A percentile compares a stretch with the other conserved stretches of the same genome.
phyloP scores from a whole-genome alignment of 1,140 invertebrate genomes.

The Oedothorax gibbosus region DNA sequence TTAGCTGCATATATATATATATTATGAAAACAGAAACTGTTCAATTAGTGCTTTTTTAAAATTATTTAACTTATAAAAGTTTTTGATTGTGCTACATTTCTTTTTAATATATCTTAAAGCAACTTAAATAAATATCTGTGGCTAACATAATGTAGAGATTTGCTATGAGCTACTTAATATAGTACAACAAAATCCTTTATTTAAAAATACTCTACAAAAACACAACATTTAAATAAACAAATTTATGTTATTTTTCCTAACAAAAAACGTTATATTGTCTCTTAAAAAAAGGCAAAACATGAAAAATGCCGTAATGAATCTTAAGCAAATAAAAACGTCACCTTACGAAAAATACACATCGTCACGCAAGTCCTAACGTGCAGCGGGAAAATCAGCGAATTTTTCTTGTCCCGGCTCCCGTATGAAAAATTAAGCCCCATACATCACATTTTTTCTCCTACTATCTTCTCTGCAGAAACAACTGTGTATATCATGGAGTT shows the following conservation, averaged over 20 bases:
- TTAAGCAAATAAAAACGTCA: conserved; percentile 19
- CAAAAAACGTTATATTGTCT: background rate
- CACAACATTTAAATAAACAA: conserved; percentile 7
- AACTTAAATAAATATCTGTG: no score
- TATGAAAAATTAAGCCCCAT: conserved; percentile 23
- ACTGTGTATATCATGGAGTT: no score
- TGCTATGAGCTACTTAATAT: no score
- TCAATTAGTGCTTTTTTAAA: no score
- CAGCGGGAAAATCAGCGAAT: background rate
- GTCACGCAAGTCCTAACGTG: conserved; percentile 17
- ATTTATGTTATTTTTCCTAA: background rate
- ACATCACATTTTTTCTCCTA: conserved; percentile 9
- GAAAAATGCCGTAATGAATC: background rate
- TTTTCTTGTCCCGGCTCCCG: background rate
- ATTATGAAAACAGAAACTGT: no score
- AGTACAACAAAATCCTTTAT: no score
- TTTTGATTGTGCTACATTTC: no score
- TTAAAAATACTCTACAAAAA: background rate
- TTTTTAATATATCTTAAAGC: no score
- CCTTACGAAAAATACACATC: background rate
- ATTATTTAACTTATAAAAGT: no score
- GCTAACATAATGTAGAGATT: no score
- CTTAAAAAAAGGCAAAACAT: background rate
- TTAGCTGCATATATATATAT: no score
- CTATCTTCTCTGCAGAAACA: background rate